Evolutionary conservation across 1,140 invertebrate species (phyloP).

Genomic region (Chelonus insularis): DNA sequence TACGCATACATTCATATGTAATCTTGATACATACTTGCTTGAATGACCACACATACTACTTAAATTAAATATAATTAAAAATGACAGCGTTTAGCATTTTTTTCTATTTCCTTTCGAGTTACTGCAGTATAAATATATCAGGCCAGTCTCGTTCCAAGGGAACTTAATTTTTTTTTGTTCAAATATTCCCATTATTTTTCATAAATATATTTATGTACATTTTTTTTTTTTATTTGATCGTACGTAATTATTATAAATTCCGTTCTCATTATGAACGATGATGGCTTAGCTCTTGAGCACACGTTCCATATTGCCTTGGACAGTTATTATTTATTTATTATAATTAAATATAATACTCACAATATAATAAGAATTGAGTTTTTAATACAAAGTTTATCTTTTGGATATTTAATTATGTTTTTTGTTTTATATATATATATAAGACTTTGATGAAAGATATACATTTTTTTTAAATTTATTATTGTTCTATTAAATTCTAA

Average conservation of each 20-base stretch:
- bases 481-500: too few relatives aligned
- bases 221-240: not conserved
- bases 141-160: conserved; percentile 12
- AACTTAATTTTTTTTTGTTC: not conserved
- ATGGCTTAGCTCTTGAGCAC: conserved; percentile 8
- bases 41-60: not conserved
- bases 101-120: not conserved
- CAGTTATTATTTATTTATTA: not conserved
- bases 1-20: not conserved
- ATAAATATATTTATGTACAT: not conserved
- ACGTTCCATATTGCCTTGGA: conserved; percentile 10
- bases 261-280: not conserved
- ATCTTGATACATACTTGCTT: not conserved
- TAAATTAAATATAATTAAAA: conserved; percentile 3
- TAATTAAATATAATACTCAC: not conserved
- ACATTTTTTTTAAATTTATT: too few relatives aligned
- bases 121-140: conserved; percentile 10
- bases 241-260: too few relatives aligned
- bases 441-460: too few relatives aligned
- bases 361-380: too few relatives aligned
- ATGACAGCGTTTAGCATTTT: not conserved
- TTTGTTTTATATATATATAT: too few relatives aligned
- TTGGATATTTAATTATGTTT: too few relatives aligned
- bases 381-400: too few relatives aligned
- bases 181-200: not conserved